Percentiles rank a stretch among this genome's conserved stretches.
These are phyloP conservation scores for Axis porcinus DNA, from an alignment of 2,113 vertebrate genomes.

Conservation along the genomic window DNA sequence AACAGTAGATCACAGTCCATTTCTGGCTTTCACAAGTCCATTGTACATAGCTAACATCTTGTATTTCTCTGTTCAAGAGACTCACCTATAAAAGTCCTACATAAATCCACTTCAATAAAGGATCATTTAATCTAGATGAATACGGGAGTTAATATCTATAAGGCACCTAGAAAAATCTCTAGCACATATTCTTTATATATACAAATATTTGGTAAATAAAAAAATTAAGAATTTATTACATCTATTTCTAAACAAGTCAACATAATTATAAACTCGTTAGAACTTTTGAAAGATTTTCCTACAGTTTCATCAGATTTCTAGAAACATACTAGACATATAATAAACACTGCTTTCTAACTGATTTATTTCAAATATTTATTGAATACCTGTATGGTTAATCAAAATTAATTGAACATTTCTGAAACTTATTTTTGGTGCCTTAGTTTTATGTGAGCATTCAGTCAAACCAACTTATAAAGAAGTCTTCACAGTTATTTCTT, in stretches of 20 bases:
- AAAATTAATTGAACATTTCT: background rate
- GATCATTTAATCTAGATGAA: background rate
- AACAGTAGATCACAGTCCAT: background rate
- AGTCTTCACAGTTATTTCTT: background rate
- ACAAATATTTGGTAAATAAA: background rate
- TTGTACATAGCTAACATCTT: background rate
- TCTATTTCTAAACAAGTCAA: background rate
- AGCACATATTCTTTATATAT: background rate
- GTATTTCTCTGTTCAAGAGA: background rate
- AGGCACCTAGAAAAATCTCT: background rate
- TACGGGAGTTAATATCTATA: background rate
- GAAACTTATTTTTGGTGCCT: background rate
- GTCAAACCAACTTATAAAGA: background rate
- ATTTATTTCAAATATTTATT: background rate
- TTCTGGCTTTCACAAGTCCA: background rate
- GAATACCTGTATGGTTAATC: background rate
- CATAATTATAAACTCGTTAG: background rate
- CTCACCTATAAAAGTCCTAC: background rate
- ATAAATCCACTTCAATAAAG: background rate
- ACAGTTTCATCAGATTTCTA: background rate
- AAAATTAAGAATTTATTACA: background rate
- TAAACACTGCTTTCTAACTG: background rate
- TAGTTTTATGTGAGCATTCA: background rate
- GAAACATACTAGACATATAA: background rate
- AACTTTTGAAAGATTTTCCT: background rate